phyloP scores from a whole-genome alignment of 2,888 invertebrate species.

The Protodeltote pygarga region DNA sequence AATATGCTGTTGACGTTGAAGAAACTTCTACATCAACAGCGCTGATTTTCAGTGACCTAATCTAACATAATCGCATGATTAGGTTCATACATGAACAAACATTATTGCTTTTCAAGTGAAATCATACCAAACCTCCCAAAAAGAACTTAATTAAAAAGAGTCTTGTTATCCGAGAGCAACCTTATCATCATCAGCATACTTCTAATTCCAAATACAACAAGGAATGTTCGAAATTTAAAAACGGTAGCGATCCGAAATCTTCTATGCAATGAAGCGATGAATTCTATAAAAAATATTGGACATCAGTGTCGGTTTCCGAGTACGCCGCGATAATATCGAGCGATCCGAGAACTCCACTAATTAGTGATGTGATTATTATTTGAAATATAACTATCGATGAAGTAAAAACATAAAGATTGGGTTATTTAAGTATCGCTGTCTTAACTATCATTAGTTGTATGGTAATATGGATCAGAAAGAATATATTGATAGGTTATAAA shows the following conservation, averaged over 20 bases:
- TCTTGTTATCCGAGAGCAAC: background rate
- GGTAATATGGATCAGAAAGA: no score
- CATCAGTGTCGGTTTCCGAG: conserved; percentile 38
- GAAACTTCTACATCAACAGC: no score
- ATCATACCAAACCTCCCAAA: no score
- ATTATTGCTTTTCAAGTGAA: no score
- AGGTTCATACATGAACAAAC: no score
- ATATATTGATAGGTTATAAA: no score
- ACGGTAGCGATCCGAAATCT: conserved; percentile 28
- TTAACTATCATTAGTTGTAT: no score
- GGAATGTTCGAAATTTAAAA: conserved; percentile 6
- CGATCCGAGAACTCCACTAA: conserved; percentile 30
- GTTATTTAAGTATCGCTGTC: background rate
- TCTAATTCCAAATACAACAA: background rate
- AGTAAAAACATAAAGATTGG: conserved; percentile 17
- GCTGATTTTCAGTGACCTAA: no score
- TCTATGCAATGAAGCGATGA: conserved; percentile 23
- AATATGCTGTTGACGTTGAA: no score
- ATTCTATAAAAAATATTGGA: conserved; percentile 27
- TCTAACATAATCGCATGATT: no score
- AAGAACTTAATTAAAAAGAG: no score
- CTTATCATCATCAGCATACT: background rate
- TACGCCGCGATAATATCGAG: conserved; percentile 41
- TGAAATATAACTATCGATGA: conserved; percentile 33
- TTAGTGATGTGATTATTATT: conserved; percentile 43